These are phyloP conservation scores for Oligia strigilis DNA, from an alignment of 2,888 invertebrate genomes.

Conservation along the genomic window DNA sequence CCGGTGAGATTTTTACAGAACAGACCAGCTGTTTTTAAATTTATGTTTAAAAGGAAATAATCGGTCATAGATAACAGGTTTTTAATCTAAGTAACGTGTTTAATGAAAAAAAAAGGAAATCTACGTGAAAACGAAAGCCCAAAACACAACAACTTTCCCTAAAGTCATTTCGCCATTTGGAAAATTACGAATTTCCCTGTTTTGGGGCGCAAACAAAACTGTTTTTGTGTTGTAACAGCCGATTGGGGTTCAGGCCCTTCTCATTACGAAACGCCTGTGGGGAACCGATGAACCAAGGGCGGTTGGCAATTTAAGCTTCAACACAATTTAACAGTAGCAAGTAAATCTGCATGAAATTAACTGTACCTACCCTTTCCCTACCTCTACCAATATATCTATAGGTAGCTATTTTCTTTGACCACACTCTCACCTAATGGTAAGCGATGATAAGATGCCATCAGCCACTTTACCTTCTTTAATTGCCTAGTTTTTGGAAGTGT, in stretches of 20 bases:
- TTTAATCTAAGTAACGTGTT: too few species aligned
- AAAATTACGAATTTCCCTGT: not conserved
- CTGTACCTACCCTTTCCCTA: not conserved
- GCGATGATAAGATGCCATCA: not conserved
- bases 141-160: not conserved
- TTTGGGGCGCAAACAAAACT: constrained; percentile 4
- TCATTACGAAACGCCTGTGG: constrained; percentile 41
- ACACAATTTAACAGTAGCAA: constrained; percentile 25
- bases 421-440: not conserved
- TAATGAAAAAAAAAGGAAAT: too few species aligned
- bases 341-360: constrained; percentile 25
- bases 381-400: too few species aligned
- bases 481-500: not conserved
- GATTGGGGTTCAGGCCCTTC: constrained; percentile 6
- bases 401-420: not conserved
- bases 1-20: too few species aligned
- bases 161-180: not conserved
- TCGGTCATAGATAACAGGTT: too few species aligned
- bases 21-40: too few species aligned
- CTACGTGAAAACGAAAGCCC: too few species aligned
- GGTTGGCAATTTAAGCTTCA: constrained; percentile 23
- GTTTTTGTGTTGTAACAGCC: constrained; percentile 7
- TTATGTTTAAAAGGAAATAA: too few species aligned
- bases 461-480: not conserved
- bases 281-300: constrained; percentile 25